Conservation (phyloP, 2,113 vertebrate species). For the Prietella phreatophila region DNA sequence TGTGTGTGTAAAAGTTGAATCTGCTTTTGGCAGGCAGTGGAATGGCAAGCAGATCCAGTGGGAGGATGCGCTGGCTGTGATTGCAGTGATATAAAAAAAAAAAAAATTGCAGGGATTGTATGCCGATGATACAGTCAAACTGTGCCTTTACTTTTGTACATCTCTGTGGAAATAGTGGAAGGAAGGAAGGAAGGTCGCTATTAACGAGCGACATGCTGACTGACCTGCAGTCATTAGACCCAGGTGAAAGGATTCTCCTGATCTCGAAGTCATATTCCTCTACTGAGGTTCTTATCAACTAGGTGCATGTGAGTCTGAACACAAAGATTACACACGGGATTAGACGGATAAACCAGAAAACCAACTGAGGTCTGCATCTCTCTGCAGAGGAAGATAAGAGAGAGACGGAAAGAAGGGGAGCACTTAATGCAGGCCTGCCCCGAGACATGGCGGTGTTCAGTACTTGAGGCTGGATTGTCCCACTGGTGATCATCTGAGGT, state of each 20-base stretch:
- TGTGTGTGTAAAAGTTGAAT: slow-evolving; percentile 10
- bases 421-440: not conserved
- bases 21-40: slow-evolving; percentile 21
- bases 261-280: slow-evolving; percentile 5
- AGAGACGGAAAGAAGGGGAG: not conserved
- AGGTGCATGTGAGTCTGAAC: not conserved
- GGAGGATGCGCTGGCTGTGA: slow-evolving; percentile 9
- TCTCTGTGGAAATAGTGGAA: not conserved
- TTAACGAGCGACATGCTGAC: not conserved
- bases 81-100: slow-evolving; percentile 28
- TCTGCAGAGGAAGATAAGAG: slow-evolving; percentile 63
- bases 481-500: not conserved
- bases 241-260: slow-evolving; percentile 14
- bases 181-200: not conserved
- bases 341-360: slow-evolving; percentile 64
- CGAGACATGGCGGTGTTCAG: not conserved
- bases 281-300: slow-evolving; percentile 24
- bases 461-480: not conserved
- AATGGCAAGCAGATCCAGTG: not conserved
- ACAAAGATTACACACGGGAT: slow-evolving; percentile 58
- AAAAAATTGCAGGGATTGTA: slow-evolving; percentile 34
- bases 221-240: not conserved
- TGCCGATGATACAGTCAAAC: slow-evolving; percentile 24
- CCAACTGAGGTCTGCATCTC: slow-evolving; percentile 47
- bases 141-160: not conserved